Conservation (phyloP, 2,797 vertebrate species). For the Lates japonicus region DNA sequence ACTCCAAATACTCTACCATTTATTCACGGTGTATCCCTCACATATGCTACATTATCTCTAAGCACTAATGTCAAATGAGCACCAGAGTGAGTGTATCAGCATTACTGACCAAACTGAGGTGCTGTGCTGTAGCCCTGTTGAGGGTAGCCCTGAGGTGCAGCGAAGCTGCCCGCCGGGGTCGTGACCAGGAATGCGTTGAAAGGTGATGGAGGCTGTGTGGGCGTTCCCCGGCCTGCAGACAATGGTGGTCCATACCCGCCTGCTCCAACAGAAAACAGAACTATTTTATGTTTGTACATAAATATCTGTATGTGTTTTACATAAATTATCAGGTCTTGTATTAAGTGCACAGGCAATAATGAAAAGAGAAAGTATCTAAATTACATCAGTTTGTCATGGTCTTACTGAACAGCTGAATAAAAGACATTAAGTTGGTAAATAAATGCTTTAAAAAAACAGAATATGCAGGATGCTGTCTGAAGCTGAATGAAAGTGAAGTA, state of each 20-base stretch:
- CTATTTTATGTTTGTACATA: conserved; percentile 8
- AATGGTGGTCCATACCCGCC: conserved; percentile 94
- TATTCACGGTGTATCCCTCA: background rate
- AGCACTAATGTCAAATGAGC: background rate
- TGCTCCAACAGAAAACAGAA: conserved; percentile 73
- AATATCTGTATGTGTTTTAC: background rate
- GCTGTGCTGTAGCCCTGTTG: conserved; percentile 96
- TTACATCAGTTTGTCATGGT: background rate
- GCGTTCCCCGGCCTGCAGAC: conserved; percentile 92
- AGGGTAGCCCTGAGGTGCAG: conserved; percentile 96
- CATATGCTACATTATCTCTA: background rate
- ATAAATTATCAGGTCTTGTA: background rate
- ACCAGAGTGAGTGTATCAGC: background rate
- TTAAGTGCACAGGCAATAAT: background rate
- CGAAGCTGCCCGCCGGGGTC: conserved; percentile 93
- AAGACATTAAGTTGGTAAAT: background rate
- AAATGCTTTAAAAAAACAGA: conserved; percentile 5
- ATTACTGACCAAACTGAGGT: conserved; percentile 96
- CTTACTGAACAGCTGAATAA: background rate
- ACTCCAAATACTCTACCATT: background rate
- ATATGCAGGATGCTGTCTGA: conserved; percentile 12
- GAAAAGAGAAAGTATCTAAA: background rate
- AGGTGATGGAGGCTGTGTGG: conserved; percentile 93
- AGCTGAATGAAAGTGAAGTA: conserved; percentile 32
- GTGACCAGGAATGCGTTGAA: conserved; percentile 98